Evolutionary conservation across 1,140 invertebrate genomes (phyloP).

Genomic region (Antheraea pernyi): DNA sequence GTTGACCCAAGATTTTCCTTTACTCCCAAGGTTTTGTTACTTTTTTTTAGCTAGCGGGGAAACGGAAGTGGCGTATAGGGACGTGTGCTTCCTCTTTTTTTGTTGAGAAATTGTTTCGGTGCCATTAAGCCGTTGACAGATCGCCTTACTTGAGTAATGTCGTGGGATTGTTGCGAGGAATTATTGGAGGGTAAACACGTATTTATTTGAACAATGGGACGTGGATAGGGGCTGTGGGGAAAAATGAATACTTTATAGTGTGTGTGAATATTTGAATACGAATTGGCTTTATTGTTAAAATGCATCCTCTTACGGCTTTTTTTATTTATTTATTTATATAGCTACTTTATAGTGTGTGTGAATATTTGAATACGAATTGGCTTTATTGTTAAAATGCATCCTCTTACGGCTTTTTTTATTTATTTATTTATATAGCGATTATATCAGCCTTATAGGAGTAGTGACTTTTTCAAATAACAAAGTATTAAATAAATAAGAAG

Average conservation of each 20-base stretch:
- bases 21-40: conserved; percentile 46
- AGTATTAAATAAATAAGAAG: no score
- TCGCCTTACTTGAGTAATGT: conserved; percentile 71
- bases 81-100: conserved; percentile 73
- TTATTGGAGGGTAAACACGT: conserved; percentile 32
- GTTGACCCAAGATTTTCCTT: conserved; percentile 59
- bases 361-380: no score
- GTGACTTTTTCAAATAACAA: no score
- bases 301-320: no score
- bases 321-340: no score
- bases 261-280: no score
- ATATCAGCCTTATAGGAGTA: no score
- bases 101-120: conserved; percentile 75
- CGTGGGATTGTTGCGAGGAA: conserved; percentile 54
- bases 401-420: no score
- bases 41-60: conserved; percentile 64
- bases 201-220: conserved; percentile 48
- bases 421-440: no score
- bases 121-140: conserved; percentile 77
- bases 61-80: conserved; percentile 61
- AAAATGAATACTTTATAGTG: not conserved
- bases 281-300: no score
- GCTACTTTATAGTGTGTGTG: no score
- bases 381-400: no score
- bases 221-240: not conserved